phyloP scores from a whole-genome alignment of 2,888 invertebrate species.

The Apeira syringaria region DNA sequence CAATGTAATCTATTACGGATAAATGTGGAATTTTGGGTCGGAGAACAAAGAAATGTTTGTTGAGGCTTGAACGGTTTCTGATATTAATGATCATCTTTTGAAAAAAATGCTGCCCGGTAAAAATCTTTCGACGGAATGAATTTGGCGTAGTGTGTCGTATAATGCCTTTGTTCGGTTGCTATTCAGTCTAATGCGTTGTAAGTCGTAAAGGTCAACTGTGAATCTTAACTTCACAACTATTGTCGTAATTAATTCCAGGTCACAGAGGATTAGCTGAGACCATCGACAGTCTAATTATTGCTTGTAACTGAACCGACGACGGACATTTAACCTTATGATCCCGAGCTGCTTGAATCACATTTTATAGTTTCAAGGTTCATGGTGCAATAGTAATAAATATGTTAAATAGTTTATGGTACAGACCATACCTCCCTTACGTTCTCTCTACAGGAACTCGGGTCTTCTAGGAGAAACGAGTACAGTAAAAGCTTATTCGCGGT shows the following conservation, averaged over 20 bases:
- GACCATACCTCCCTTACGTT: no score
- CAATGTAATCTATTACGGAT: constrained; percentile 29
- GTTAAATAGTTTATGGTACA: no score
- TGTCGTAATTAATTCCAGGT: no score
- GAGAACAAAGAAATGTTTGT: constrained; percentile 25
- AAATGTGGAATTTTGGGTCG: constrained; percentile 27
- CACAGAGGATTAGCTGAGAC: no score
- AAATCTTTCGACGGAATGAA: constrained; percentile 7
- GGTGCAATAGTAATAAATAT: not conserved
- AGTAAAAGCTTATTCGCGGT: no score
- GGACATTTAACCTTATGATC: not conserved
- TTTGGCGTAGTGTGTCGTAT: constrained; percentile 16
- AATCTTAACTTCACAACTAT: no score
- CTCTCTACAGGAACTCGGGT: no score
- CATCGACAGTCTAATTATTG: no score
- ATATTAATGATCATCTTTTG: constrained; percentile 23
- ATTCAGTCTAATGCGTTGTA: no score
- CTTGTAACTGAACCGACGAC: no score
- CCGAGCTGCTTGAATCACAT: not conserved
- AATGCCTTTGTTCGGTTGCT: constrained; percentile 6
- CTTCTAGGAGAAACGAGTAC: no score
- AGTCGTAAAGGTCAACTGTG: no score
- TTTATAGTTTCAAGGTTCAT: not conserved
- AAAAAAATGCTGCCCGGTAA: constrained; percentile 8
- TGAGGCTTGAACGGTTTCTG: constrained; percentile 20